These are phyloP conservation scores for Channa maculata DNA, from an alignment of 2,113 vertebrate species.

Conservation along the genomic window DNA sequence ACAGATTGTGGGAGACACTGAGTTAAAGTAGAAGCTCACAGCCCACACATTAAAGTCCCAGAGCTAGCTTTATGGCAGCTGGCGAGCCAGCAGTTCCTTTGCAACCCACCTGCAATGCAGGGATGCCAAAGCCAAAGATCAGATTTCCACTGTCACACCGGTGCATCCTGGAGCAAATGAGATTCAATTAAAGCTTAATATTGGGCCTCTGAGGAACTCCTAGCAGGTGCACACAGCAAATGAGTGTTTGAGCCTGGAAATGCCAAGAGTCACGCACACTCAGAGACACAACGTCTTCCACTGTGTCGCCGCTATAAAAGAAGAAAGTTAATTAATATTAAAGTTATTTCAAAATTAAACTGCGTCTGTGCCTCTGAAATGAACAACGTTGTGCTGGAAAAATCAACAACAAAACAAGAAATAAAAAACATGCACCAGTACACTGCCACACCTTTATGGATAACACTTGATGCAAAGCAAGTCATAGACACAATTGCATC, in stretches of 20 bases:
- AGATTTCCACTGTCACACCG: constrained; percentile 22
- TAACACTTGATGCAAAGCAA: constrained; percentile 32
- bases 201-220: constrained; percentile 14
- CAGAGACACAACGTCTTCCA: neutral
- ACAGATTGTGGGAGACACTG: neutral
- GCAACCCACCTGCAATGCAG: constrained; percentile 45
- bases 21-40: constrained; percentile 11
- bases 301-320: constrained; percentile 14
- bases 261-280: neutral
- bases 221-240: constrained; percentile 49
- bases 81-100: constrained; percentile 36
- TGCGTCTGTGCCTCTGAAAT: neutral
- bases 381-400: neutral
- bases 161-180: constrained; percentile 32
- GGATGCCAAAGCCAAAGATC: constrained; percentile 53
- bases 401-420: neutral
- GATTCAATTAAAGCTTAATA: constrained; percentile 60
- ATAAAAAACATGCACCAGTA: neutral
- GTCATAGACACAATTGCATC: constrained; percentile 4
- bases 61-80: constrained; percentile 45
- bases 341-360: neutral
- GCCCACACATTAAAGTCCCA: constrained; percentile 20
- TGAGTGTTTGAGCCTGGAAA: constrained; percentile 39
- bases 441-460: constrained; percentile 22
- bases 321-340: neutral